Evolutionary conservation across 2,797 vertebrate genomes (phyloP).

Genomic region (Urocyon cinereoargenteus): DNA sequence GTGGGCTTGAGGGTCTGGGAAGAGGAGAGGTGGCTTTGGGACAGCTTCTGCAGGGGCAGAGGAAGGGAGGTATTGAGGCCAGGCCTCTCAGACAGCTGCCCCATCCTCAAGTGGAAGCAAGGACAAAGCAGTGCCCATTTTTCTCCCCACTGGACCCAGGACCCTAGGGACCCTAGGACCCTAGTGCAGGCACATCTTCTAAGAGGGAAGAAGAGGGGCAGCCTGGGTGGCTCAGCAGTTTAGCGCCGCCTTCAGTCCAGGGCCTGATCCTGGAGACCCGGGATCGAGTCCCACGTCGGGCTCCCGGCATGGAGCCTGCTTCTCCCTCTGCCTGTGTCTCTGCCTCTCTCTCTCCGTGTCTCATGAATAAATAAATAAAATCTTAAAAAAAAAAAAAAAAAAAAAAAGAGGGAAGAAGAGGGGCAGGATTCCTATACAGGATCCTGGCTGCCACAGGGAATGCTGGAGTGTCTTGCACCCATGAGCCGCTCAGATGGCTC

Average conservation of each 20-base stretch:
- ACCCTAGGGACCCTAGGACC: background rate
- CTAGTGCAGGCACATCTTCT: background rate
- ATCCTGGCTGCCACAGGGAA: background rate
- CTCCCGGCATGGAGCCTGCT: too few relatives aligned
- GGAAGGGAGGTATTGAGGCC: background rate
- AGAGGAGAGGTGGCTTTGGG: background rate
- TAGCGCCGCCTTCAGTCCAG: too few relatives aligned
- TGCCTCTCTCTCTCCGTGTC: too few relatives aligned
- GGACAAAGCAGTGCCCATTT: background rate
- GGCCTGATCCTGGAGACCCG: too few relatives aligned
- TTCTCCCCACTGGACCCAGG: background rate
- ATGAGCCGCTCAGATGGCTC: background rate
- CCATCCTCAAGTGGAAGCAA: background rate
- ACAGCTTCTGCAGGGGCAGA: background rate
- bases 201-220: too few relatives aligned
- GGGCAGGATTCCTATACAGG: background rate
- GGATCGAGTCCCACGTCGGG: too few relatives aligned
- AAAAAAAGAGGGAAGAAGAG: background rate
- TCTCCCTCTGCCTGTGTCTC: too few relatives aligned
- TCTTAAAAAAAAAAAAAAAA: too few relatives aligned
- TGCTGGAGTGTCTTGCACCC: background rate
- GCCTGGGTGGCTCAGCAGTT: too few relatives aligned
- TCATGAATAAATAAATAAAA: too few relatives aligned
- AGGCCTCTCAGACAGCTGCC: background rate
- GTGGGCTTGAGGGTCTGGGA: background rate